Evolutionary conservation across 2,888 invertebrate species (phyloP).

Genomic region (Ennomos quercinarius): DNA sequence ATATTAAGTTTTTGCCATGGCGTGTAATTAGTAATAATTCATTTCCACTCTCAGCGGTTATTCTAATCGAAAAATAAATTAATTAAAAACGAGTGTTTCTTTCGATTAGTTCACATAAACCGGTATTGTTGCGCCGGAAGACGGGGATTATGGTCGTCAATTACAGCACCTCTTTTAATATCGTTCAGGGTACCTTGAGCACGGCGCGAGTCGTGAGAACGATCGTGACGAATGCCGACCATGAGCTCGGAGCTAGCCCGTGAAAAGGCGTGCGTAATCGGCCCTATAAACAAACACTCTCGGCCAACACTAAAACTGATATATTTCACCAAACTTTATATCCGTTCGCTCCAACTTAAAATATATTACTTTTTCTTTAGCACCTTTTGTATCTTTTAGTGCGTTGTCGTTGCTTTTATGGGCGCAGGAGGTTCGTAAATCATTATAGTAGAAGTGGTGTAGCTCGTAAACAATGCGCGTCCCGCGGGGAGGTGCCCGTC

Average conservation of each 20-base stretch:
- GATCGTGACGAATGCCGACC: constrained; percentile 60
- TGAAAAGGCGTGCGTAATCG: constrained; percentile 79
- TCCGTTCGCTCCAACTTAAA: constrained; percentile 80
- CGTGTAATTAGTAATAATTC: background rate
- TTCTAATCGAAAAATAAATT: background rate
- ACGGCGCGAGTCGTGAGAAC: constrained; percentile 51
- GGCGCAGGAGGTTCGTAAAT: constrained; percentile 81
- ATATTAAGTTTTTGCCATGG: constrained; percentile 2
- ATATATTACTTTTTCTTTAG: constrained; percentile 85
- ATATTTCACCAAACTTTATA: constrained; percentile 84
- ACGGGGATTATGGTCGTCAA: constrained; percentile 25
- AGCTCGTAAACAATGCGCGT: constrained; percentile 77
- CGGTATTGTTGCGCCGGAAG: constrained; percentile 14
- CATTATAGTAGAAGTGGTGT: constrained; percentile 83
- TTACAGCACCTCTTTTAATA: constrained; percentile 21
- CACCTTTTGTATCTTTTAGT: constrained; percentile 85
- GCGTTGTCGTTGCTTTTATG: constrained; percentile 83
- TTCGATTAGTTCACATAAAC: constrained; percentile 11
- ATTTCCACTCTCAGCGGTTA: background rate
- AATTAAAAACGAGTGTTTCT: background rate
- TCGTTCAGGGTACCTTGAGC: constrained; percentile 7
- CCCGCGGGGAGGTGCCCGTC: constrained; percentile 57
- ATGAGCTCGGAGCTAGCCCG: constrained; percentile 51
- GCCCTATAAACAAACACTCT: constrained; percentile 80
- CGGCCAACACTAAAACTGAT: constrained; percentile 79